Percentiles rank a stretch among this genome's conserved stretches.
phyloP scores from a whole-genome alignment of 2,797 vertebrate genomes.

The Scyliorhinus canicula region DNA sequence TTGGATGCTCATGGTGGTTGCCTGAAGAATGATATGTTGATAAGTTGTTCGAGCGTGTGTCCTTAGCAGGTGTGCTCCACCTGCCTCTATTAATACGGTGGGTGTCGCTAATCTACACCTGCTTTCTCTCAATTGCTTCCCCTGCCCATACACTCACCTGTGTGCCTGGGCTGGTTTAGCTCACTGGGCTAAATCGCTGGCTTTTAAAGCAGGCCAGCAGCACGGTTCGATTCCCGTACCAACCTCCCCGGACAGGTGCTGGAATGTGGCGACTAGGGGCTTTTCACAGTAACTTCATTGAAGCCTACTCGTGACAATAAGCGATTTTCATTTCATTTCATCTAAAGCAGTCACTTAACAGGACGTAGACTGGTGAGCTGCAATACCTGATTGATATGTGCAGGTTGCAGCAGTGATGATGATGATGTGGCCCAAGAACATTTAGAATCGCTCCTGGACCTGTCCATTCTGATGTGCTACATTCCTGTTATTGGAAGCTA shows the following conservation, averaged over 20 bases:
- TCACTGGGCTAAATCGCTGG: too few species aligned
- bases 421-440: background rate
- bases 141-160: background rate
- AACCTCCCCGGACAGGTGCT: too few species aligned
- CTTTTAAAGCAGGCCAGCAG: too few species aligned
- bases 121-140: background rate
- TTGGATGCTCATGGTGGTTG: background rate
- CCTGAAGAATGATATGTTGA: background rate
- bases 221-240: too few species aligned
- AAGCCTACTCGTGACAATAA: too few species aligned
- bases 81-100: background rate
- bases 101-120: background rate
- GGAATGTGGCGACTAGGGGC: too few species aligned
- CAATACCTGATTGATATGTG: background rate
- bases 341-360: background rate
- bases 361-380: background rate
- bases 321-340: too few species aligned
- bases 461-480: background rate
- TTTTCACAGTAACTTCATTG: too few species aligned
- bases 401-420: background rate
- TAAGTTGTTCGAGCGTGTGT: background rate
- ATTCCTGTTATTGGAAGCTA: background rate
- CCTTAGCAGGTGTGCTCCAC: background rate
- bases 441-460: background rate
- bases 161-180: too few species aligned